Evolutionary conservation across 2,113 vertebrate species (phyloP).

Genomic region (Thryonomys swinderianus): DNA sequence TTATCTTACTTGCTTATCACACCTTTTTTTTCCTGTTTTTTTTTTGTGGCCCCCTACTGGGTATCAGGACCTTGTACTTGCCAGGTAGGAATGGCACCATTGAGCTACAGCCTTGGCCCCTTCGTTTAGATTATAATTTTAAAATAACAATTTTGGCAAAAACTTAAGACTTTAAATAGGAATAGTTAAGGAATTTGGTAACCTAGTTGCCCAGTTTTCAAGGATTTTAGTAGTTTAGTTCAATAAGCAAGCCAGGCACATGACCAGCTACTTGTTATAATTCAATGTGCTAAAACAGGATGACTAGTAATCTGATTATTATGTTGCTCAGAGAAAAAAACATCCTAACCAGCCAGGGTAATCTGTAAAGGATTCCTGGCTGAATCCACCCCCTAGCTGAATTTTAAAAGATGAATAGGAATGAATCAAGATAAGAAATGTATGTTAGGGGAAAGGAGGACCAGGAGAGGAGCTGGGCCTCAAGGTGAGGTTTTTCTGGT

Average conservation of each 20-base stretch:
- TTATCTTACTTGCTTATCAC: too few species aligned
- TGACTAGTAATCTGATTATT: not conserved
- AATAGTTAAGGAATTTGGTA: slow-evolving; percentile 7
- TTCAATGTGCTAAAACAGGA: not conserved
- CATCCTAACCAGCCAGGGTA: not conserved
- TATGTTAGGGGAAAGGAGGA: not conserved
- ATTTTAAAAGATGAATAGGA: not conserved
- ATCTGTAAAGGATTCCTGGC: not conserved
- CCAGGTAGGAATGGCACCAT: too few species aligned
- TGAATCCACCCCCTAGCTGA: not conserved
- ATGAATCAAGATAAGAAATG: not conserved
- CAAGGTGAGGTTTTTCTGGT: not conserved
- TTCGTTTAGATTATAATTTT: not conserved
- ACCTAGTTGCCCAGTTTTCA: not conserved
- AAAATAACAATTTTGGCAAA: slow-evolving; percentile 35
- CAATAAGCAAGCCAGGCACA: not conserved
- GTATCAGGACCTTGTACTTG: too few species aligned
- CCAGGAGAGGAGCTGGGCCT: not conserved
- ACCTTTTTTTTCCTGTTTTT: not conserved
- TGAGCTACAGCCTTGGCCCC: too few species aligned
- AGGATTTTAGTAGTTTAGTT: slow-evolving; percentile 9
- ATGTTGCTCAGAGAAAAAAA: not conserved
- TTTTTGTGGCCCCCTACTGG: too few species aligned
- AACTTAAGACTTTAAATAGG: slow-evolving; percentile 10
- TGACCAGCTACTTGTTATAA: not conserved